Base-by-base conservation (phyloP, 2,888 invertebrate genomes). In the Steinernema carpocapsae region DNA sequence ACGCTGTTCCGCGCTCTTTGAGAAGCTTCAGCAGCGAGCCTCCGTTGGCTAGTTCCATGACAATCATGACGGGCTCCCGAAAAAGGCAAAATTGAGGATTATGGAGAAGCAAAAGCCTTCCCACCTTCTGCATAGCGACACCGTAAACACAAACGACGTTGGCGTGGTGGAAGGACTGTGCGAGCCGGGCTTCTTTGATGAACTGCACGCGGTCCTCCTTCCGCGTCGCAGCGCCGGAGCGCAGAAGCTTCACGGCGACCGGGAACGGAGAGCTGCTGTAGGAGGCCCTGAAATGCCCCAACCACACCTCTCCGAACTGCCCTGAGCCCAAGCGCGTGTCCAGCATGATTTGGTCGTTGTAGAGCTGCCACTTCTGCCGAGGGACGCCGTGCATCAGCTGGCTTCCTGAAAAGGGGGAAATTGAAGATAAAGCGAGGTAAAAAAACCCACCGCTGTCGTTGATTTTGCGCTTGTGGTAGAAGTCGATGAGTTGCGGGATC, bases 271-370 rank as follows among this genome's bases (percentile, higher is more conserved):
- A 4, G 48, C 48, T 3, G 4, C n/a, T 17, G n/a, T n/a, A n/a
- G 48, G 48, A n/a, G 48, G n/a, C 17, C 48, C 19, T 48, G 48
- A 48, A 48, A 4, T 4, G 4, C n/a, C 48, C 48, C n/a, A 48
- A 17, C 48, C 48, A 48, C 4, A 48, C 48, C 19, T 48, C 48
- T 17, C 48, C 48, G n/a, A 10, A 48, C 48, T 48, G 48, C 4
- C 48, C 48, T 17, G 48, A 48, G n/a, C 48, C 48, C 4, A 48
- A 19, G 19, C 10, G 10, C 48, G 14, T 48, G n/a, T 48, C 48
- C 48, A 48, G 48, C n/a, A n/a, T 17, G n/a, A 48, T 48, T 48
- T 48, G 48, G n/a, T 48, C 48, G n/a, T 48, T 48, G 48, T 48
- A 48, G n/a, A 48, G 48, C n/a, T 48, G 48, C 48, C 48, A 48